Evolutionary conservation across 2,797 vertebrate species (phyloP), one percentile per base, ranked within the genome.

Genomic region (Ptychobarbus kaznakovi): DNA sequence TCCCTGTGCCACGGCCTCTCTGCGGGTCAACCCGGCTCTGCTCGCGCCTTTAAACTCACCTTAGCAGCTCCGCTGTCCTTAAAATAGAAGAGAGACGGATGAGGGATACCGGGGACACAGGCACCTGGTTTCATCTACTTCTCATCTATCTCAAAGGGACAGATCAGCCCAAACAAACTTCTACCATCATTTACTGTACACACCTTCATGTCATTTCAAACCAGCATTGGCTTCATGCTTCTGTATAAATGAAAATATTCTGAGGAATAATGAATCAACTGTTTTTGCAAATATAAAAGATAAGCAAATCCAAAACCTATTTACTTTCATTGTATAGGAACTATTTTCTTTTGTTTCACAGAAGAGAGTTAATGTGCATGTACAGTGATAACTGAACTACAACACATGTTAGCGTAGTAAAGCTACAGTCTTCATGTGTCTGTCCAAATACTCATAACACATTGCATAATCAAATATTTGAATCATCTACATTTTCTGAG

Each of bases 1-100:
- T 87, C 91, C 86, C 84, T 86, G 89, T 88, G 87, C 89, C 6
- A 82, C 89, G 88, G 91, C 91, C 91, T 89, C 84, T 58, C 76
- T 77, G 88, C 87, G 87, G 91, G 92, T 85, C 90, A 93, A 69
- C 84, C 78, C 82, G 90, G 91, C 42, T 86, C 91, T 86, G 84
- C 88, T 89, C 90, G 87, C 89, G 92, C 90, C 92, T 91, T 91
- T 90, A 91, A 90, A 93, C 91, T 93, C 92, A 88, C 88, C 88
- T 90, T 84, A 83, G 42, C 80, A 28, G 84, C 90, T 92, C 89
- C 86, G 80, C 90, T 91, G 89, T 87, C 86, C 87, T 91, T 92
- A 91, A 90, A 93, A 91, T 91, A 84, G 74, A 82, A 82, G 42
- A 61, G 20, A 38, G 20, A 38, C 44, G n/a, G 73, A 53, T 58